Base-by-base conservation (phyloP, 2,797 vertebrate species). In the Eulemur mongoz region DNA sequence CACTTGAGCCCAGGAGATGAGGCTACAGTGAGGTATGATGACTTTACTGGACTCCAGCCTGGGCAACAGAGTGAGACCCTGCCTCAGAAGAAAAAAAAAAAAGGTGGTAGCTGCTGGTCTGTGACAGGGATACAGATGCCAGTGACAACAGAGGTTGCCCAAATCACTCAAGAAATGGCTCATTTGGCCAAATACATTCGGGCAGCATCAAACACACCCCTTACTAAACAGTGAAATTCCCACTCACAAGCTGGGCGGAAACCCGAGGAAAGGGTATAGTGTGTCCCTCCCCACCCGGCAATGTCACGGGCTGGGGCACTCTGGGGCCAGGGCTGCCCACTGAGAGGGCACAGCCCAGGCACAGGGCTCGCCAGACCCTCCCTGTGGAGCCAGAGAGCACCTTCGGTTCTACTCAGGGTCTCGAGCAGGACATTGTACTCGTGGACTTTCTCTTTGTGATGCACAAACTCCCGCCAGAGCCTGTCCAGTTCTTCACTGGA, bases 351-450 rank as follows among this genome's bases (percentile, higher is more conserved):
- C 12, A 15, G 12, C 59, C 27, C 5, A 27, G 59, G 59, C 30
- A 15, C 59, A 4, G 57, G 23, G 23, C 57, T 25, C 7, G 6
- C 22, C 13, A 7, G 43, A 7, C 35, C 4, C 12, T 25, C 57
- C 23, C 57, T 25, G 22, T 57, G 25, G 25, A 23, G 72, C 30
- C 22, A 0, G 0, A 5, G 15, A 5, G 97, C 97, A 99, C 99
- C 99, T 99, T 99, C 99, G 0, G 99, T 99, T 94, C 99, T 98
- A 98, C 99, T 99, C 97, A 99, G 98, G 0, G 99, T 99, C 79
- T 99, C 99, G 97, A 99, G 99, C 48, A 99, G 98, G 81, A 99
- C 99, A 59, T 99, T 99, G 97, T 99, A 99, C 97, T 99, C 99
- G 0, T 85, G 99, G 70, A 99, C 98, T 97, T 99, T 99, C 97